These are phyloP conservation scores for Troglohyphantes excavatus DNA, from an alignment of 2,888 invertebrate species.

Conservation along the genomic window DNA sequence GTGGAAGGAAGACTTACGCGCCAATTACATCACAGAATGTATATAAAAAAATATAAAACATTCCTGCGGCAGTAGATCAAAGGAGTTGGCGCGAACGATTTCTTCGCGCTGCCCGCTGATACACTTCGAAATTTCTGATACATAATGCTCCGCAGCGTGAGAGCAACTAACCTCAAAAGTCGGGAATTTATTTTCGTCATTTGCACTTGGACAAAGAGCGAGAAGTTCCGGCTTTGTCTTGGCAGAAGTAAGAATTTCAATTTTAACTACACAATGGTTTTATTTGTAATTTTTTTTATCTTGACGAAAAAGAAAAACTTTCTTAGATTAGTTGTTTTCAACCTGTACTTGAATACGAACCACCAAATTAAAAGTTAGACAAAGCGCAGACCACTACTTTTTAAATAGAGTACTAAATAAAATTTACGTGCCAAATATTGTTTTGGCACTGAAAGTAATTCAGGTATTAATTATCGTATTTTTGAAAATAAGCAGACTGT, in stretches of 20 bases:
- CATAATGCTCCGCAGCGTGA: constrained; percentile 28
- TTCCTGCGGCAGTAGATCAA: constrained; percentile 43
- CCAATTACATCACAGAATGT: not conserved
- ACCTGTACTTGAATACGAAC: no score
- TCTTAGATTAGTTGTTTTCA: no score
- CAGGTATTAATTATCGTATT: no score
- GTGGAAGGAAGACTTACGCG: not conserved
- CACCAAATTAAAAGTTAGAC: no score
- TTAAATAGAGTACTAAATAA: no score
- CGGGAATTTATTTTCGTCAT: constrained; percentile 2
- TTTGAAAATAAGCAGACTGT: no score
- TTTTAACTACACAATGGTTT: not conserved
- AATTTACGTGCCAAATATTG: no score
- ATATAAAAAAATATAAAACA: constrained; percentile 17
- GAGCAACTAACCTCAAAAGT: constrained; percentile 40
- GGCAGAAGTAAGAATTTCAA: not conserved
- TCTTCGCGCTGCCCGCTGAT: constrained; percentile 17
- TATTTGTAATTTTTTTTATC: no score
- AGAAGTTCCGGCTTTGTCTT: constrained; percentile 13
- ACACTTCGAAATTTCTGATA: constrained; percentile 49
- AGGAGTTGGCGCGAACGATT: constrained; percentile 7
- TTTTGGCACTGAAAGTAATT: no score
- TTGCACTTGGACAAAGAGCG: constrained; percentile 12
- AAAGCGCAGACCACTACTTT: no score
- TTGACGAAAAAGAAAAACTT: no score